A percentile compares a stretch with the other conserved stretches of the same genome.
Conservation (phyloP, 2,797 vertebrate species). For the Fringilla coelebs region DNA sequence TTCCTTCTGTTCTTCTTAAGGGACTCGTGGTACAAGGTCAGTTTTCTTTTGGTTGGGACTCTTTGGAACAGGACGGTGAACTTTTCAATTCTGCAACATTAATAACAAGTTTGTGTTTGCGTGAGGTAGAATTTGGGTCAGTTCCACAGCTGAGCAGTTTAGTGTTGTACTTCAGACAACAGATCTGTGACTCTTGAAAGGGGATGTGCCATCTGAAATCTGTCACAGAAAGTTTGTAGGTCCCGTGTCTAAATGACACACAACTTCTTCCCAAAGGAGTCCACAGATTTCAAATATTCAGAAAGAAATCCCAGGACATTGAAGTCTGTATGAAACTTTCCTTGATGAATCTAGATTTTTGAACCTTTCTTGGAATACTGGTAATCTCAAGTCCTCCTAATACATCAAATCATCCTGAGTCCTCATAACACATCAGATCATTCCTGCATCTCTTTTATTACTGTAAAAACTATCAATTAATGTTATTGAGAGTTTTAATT, state of each 20-base stretch:
- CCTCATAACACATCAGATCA: background rate
- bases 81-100: background rate
- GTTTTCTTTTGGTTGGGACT: background rate
- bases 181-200: background rate
- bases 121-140: background rate
- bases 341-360: background rate
- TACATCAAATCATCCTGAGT: background rate
- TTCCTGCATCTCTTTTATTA: background rate
- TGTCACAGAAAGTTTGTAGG: background rate
- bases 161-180: background rate
- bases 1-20: background rate
- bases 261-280: background rate
- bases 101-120: background rate
- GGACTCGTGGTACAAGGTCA: background rate
- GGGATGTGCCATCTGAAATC: background rate
- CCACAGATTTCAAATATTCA: background rate
- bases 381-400: background rate
- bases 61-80: background rate
- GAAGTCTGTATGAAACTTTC: background rate
- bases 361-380: background rate
- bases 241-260: background rate
- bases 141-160: background rate
- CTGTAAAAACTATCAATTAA: background rate
- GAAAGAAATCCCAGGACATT: background rate
- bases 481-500: background rate